phyloP scores from a whole-genome alignment of 53 echinoderm and acorn worm genomes.

The Arbacia lixula region DNA sequence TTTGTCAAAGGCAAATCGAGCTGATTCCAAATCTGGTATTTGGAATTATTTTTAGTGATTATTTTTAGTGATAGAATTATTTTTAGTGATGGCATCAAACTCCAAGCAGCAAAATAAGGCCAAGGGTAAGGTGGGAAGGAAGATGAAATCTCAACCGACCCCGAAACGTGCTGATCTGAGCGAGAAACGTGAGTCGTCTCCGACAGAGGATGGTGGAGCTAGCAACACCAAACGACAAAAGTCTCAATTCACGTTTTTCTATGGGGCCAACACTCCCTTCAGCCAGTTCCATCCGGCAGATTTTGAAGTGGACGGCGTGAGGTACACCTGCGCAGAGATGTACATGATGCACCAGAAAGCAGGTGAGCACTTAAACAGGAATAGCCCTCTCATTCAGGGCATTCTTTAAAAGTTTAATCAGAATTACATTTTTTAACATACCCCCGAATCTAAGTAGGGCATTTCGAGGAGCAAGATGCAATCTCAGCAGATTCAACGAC shows the following conservation, averaged over 20 bases:
- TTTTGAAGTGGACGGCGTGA: conserved; percentile 73
- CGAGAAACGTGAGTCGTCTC: background rate
- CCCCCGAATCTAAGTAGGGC: too few species aligned
- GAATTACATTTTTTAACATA: too few species aligned
- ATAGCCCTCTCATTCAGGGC: too few species aligned
- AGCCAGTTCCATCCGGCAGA: conserved; percentile 78
- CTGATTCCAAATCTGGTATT: too few species aligned
- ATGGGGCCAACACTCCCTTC: conserved; percentile 67
- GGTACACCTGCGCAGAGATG: conserved; percentile 85
- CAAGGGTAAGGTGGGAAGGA: background rate
- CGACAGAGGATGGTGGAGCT: background rate
- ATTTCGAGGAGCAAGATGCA: too few species aligned
- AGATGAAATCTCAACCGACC: background rate
- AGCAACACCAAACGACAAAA: background rate
- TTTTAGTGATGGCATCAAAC: conserved; percentile 15
- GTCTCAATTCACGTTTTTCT: conserved; percentile 77
- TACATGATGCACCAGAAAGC: conserved; percentile 99
- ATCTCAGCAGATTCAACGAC: too few species aligned
- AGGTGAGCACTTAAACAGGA: conserved; percentile 52
- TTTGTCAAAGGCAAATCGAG: too few species aligned
- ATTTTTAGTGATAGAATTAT: too few species aligned
- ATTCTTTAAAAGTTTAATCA: too few species aligned
- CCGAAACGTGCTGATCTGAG: background rate
- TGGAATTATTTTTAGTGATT: too few species aligned
- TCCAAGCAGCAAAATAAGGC: background rate